Conservation (phyloP, 2,797 vertebrate genomes). For the Distichodus sexfasciatus region DNA sequence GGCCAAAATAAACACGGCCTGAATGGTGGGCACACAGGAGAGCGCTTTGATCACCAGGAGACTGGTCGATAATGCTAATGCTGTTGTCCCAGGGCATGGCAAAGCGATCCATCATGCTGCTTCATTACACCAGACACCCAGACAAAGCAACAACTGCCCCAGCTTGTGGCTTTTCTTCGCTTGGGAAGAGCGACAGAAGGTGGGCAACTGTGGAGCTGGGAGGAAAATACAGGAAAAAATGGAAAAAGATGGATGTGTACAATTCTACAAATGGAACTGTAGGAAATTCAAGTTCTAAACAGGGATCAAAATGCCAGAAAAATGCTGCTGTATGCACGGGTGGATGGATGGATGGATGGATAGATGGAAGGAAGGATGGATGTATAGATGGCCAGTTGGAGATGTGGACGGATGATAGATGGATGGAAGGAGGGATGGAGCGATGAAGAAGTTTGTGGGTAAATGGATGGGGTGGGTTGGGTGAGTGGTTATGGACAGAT, state of each 20-base stretch:
- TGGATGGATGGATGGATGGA: too few species aligned
- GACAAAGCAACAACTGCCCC: constrained; percentile 40
- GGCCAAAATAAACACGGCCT: constrained; percentile 39
- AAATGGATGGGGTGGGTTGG: too few species aligned
- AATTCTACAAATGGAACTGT: background rate
- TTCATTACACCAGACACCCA: constrained; percentile 49
- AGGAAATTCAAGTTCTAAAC: too few species aligned
- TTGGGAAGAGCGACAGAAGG: constrained; percentile 20
- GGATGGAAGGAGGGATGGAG: too few species aligned
- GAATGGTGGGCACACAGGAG: constrained; percentile 31
- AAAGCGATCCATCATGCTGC: constrained; percentile 54
- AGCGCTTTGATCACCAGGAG: constrained; percentile 49
- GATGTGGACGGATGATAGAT: too few species aligned
- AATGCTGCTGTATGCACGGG: too few species aligned
- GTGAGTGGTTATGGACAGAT: too few species aligned
- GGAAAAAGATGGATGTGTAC: background rate
- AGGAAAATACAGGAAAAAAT: constrained; percentile 5
- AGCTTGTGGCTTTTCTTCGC: background rate
- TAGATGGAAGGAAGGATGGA: too few species aligned
- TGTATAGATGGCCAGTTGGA: too few species aligned
- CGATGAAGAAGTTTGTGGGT: too few species aligned
- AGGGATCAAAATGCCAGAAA: too few species aligned
- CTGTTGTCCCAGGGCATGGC: constrained; percentile 41
- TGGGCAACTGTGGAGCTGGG: constrained; percentile 1
- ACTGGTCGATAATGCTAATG: constrained; percentile 63